Evolutionary conservation across 2,888 invertebrate species (phyloP).

Genomic region (Morinoia aosen): DNA sequence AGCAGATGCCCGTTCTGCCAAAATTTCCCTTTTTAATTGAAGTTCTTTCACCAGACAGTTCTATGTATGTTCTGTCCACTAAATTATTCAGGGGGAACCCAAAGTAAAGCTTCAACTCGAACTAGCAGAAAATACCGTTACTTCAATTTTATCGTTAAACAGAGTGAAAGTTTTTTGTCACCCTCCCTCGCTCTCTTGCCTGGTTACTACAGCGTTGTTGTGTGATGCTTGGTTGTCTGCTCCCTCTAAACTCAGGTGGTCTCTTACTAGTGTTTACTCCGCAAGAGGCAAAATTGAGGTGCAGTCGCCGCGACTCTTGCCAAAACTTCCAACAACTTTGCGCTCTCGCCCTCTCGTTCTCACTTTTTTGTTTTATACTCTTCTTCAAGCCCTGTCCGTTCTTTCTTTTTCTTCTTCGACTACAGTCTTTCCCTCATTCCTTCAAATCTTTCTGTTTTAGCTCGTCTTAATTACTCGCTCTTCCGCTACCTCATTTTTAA

Average conservation of each 20-base stretch:
- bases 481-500: neutral
- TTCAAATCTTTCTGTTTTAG: neutral
- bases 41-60: neutral
- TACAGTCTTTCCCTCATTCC: neutral
- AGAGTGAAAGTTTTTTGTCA: neutral
- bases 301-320: neutral
- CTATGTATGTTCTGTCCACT: neutral
- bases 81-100: neutral
- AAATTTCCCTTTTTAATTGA: neutral
- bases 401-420: neutral
- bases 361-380: neutral
- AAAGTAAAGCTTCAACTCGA: neutral
- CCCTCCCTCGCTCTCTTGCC: neutral
- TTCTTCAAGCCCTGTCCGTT: neutral
- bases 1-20: neutral
- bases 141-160: neutral
- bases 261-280: neutral
- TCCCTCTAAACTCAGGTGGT: neutral
- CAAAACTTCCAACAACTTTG: neutral
- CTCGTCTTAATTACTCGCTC: neutral
- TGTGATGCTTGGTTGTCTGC: neutral
- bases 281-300: neutral
- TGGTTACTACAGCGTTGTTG: neutral
- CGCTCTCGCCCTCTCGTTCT: neutral
- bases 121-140: neutral